phyloP scores from a whole-genome alignment of 1,140 invertebrate genomes.

The Tetragnatha versicolor region DNA sequence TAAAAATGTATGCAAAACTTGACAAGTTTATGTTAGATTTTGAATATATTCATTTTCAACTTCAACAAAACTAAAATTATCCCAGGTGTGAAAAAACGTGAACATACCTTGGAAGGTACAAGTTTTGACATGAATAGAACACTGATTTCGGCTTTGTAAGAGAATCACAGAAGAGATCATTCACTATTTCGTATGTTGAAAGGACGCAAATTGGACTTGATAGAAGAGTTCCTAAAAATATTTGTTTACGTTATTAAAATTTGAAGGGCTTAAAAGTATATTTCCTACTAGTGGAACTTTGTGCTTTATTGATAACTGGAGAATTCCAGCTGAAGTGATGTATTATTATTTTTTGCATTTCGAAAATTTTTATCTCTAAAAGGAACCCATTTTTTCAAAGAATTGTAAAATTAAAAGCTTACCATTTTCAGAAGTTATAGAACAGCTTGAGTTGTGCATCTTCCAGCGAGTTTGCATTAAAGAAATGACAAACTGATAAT shows the following conservation, averaged over 20 bases:
- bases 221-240: background rate
- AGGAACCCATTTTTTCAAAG: background rate
- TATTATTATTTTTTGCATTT: too few species aligned
- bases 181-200: background rate
- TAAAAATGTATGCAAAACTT: too few species aligned
- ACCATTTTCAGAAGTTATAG: conserved; percentile 1
- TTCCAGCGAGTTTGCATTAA: background rate
- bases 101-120: background rate
- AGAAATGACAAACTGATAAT: conserved; percentile 37
- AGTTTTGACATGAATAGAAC: background rate
- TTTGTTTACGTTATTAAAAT: background rate
- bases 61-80: too few species aligned
- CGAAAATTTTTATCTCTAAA: background rate
- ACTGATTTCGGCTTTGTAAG: background rate
- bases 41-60: too few species aligned
- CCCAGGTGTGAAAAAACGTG: too few species aligned
- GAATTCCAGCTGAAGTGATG: too few species aligned
- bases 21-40: too few species aligned
- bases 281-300: too few species aligned
- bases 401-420: background rate
- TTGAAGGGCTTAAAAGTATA: background rate
- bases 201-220: background rate
- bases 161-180: background rate
- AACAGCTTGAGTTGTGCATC: conserved; percentile 9
- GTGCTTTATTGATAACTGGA: too few species aligned